These are phyloP conservation scores for Amblyteles armatorius DNA, from an alignment of 2,888 invertebrate species.

Conservation along the genomic window DNA sequence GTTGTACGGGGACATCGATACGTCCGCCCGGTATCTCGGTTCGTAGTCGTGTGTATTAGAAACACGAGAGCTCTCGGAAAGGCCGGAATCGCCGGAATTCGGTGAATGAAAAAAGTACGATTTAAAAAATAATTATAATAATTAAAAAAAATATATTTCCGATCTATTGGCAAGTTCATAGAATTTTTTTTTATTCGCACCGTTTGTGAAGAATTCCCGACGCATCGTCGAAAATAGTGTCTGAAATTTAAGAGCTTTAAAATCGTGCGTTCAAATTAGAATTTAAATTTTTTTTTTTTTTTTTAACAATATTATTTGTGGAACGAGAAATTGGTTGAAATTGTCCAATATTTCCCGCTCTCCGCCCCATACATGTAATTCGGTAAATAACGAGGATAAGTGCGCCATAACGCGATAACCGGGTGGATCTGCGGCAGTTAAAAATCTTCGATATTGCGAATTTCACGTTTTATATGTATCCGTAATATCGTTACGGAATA, in stretches of 20 bases:
- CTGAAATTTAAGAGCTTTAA: neutral
- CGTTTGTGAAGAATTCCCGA: neutral
- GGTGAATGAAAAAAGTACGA: neutral
- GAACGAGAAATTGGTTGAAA: no score
- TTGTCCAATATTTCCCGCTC: no score
- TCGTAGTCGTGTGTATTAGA: neutral
- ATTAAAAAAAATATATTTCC: neutral
- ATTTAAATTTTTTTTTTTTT: neutral
- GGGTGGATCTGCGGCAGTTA: neutral
- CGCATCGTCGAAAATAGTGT: neutral
- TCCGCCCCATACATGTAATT: neutral
- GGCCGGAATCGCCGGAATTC: constrained; percentile 19
- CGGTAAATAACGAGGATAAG: constrained; percentile 19
- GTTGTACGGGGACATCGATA: neutral
- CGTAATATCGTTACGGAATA: constrained; percentile 24
- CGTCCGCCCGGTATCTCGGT: neutral
- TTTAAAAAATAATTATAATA: neutral
- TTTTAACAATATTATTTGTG: neutral
- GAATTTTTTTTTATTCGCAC: neutral
- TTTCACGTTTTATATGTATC: constrained; percentile 17
- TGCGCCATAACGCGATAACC: constrained; percentile 33
- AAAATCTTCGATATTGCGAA: neutral
- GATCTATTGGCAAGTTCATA: neutral
- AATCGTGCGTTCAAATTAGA: neutral
- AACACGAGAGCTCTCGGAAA: constrained; percentile 6